These are phyloP conservation scores for Polypterus senegalus DNA, from an alignment of 2,113 vertebrate genomes.

Conservation along the genomic window DNA sequence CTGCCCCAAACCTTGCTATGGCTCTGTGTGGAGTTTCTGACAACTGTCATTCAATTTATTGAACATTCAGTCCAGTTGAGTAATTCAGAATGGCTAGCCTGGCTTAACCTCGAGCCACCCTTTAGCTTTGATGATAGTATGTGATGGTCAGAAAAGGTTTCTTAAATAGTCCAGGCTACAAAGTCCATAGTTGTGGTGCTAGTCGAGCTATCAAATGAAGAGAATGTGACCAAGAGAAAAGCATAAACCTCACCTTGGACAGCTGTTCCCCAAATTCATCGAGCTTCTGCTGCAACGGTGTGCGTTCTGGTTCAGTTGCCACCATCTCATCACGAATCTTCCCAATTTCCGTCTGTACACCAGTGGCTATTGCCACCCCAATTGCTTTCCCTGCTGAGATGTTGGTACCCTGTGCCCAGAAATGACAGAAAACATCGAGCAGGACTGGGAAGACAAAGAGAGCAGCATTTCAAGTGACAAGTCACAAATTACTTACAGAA, in stretches of 20 bases:
- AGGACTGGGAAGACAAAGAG: background rate
- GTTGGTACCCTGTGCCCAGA: constrained; percentile 45
- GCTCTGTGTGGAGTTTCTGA: too few relatives aligned
- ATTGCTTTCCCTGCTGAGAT: constrained; percentile 53
- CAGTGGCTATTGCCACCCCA: constrained; percentile 50
- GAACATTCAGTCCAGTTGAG: too few relatives aligned
- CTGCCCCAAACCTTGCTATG: too few relatives aligned
- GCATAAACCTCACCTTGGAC: constrained; percentile 37
- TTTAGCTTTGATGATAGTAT: too few relatives aligned
- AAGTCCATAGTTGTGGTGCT: too few relatives aligned
- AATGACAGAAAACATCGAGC: constrained; percentile 2
- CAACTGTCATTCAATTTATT: too few relatives aligned
- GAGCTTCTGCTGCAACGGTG: constrained; percentile 55
- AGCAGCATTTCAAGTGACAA: constrained; percentile 11
- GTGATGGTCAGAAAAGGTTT: too few relatives aligned
- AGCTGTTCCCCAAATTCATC: constrained; percentile 62
- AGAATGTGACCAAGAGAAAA: too few relatives aligned
- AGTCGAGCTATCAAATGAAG: too few relatives aligned
- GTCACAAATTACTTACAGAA: constrained; percentile 38
- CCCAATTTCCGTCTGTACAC: constrained; percentile 56
- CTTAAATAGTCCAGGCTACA: too few relatives aligned
- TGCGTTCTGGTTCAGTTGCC: constrained; percentile 51
- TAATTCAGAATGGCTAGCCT: too few relatives aligned
- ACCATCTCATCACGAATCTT: constrained; percentile 63
- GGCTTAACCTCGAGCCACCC: too few relatives aligned